These are phyloP conservation scores for Neoaliturus tenellus DNA, from an alignment of 2,888 invertebrate species.

Conservation along the genomic window DNA sequence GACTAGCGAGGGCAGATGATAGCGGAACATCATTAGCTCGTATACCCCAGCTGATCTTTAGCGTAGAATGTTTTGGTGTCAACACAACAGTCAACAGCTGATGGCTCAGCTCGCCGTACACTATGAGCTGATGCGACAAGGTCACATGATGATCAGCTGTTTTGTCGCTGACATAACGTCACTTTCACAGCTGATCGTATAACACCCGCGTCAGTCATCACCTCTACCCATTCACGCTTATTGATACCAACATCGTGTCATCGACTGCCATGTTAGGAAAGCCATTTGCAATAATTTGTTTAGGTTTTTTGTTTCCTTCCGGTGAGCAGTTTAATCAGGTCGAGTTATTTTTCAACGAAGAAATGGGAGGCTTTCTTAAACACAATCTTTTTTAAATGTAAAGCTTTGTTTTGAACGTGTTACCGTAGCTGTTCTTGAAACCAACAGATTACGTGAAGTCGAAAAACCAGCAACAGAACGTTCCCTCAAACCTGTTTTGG, in stretches of 20 bases:
- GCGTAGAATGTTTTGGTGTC: neutral
- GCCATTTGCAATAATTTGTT: slow-evolving; percentile 9
- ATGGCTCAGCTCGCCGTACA: neutral
- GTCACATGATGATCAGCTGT: slow-evolving; percentile 10
- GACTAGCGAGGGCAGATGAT: no score
- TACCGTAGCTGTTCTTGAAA: no score
- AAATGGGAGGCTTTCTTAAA: neutral
- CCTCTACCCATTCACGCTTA: neutral
- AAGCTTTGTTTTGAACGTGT: neutral
- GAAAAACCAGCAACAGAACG: no score
- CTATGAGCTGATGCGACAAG: neutral
- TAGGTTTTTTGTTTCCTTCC: neutral
- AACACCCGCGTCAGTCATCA: neutral
- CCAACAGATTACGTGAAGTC: no score
- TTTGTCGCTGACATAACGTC: slow-evolving; percentile 24
- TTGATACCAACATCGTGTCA: neutral
- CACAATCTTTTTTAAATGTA: neutral
- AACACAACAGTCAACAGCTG: slow-evolving; percentile 1
- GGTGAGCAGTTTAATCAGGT: neutral
- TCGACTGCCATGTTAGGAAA: slow-evolving; percentile 2
- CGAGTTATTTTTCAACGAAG: neutral
- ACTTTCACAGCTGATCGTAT: slow-evolving; percentile 13
- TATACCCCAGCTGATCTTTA: neutral
- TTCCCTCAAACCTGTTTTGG: no score
- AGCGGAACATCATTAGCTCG: no score